phyloP scores from a whole-genome alignment of 2,888 invertebrate genomes.

The Synergus gifuensis region DNA sequence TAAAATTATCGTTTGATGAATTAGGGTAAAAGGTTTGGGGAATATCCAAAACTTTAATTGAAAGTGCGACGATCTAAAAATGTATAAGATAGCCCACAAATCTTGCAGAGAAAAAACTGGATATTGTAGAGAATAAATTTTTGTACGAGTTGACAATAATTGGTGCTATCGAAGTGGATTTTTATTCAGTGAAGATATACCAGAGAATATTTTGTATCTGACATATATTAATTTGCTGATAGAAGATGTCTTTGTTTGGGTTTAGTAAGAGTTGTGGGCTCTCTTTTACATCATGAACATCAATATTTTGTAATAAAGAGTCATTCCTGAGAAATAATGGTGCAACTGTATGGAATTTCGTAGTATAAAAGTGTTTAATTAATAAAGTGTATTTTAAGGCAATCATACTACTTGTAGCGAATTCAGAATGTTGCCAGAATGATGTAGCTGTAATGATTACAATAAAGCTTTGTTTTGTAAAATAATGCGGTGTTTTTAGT shows the following conservation, averaged over 20 bases:
- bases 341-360: slow-evolving; percentile 6
- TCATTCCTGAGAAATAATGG: not conserved
- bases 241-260: not conserved
- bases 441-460: slow-evolving; percentile 58
- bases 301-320: slow-evolving; percentile 15
- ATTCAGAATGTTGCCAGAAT: slow-evolving; percentile 53
- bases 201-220: slow-evolving; percentile 14
- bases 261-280: slow-evolving; percentile 16
- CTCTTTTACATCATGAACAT: not conserved
- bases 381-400: slow-evolving; percentile 63
- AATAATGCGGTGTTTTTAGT: slow-evolving; percentile 38
- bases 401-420: slow-evolving; percentile 48
- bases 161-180: slow-evolving; percentile 25
- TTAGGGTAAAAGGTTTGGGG: slow-evolving; percentile 48
- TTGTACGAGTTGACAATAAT: slow-evolving; percentile 29
- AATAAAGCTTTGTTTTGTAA: slow-evolving; percentile 67
- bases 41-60: not conserved
- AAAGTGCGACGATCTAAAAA: not conserved
- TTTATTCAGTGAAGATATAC: slow-evolving; percentile 1
- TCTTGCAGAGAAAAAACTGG: not conserved
- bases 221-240: not conserved
- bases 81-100: slow-evolving; percentile 15
- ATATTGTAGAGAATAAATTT: not conserved
- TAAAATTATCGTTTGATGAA: slow-evolving; percentile 40
- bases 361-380: slow-evolving; percentile 8